Conservation (phyloP, 1,140 invertebrate genomes). For the Drosophila persimilis region DNA sequence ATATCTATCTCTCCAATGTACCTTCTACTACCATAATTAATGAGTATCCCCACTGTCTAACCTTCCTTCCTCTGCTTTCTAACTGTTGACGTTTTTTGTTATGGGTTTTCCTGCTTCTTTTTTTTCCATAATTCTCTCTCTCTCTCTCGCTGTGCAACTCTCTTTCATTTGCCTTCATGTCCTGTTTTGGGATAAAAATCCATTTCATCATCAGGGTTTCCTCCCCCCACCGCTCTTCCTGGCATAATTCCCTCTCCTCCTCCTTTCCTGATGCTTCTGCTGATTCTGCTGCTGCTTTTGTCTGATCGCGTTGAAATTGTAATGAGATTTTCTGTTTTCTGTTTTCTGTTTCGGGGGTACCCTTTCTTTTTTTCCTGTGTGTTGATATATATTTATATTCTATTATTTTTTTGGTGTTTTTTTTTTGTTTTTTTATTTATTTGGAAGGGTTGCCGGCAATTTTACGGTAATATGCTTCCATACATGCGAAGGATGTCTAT, state of each 20-base stretch:
- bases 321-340: slow-evolving; percentile 75
- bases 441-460: slow-evolving; percentile 67
- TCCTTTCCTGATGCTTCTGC: not conserved
- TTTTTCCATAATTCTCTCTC: slow-evolving; percentile 44
- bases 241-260: too few relatives aligned
- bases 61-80: not conserved
- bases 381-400: too few relatives aligned
- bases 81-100: slow-evolving; percentile 52
- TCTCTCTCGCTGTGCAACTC: slow-evolving; percentile 10
- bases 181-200: slow-evolving; percentile 81
- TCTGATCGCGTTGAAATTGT: slow-evolving; percentile 80
- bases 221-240: slow-evolving; percentile 15
- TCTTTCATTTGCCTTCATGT: slow-evolving; percentile 37
- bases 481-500: slow-evolving; percentile 53
- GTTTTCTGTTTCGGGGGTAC: slow-evolving; percentile 13
- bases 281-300: slow-evolving; percentile 49
- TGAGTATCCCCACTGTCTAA: too few relatives aligned
- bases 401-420: slow-evolving; percentile 1
- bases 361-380: slow-evolving; percentile 10
- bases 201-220: slow-evolving; percentile 78
- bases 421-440: slow-evolving; percentile 8
- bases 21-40: too few relatives aligned
- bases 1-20: too few relatives aligned
- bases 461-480: slow-evolving; percentile 76
- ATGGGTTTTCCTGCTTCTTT: slow-evolving; percentile 43